Percentiles rank a stretch among this genome's conserved stretches.
phyloP scores from a whole-genome alignment of 2,113 vertebrate species.

The Hippocampus abdominalis region DNA sequence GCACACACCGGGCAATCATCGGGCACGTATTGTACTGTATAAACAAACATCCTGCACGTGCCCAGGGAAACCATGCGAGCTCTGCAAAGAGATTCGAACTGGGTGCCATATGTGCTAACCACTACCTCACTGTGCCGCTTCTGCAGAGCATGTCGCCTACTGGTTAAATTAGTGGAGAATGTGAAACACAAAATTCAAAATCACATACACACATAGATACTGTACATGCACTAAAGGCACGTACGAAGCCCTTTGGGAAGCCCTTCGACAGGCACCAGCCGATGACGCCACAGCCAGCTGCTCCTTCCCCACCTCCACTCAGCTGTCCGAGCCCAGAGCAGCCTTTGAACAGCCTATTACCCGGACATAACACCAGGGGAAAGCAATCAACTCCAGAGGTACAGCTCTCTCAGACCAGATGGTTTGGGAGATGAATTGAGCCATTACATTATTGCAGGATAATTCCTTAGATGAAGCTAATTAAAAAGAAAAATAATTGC shows the following conservation, averaged over 20 bases:
- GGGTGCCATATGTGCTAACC: background rate
- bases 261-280: slow-evolving; percentile 70
- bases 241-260: slow-evolving; percentile 45
- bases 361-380: slow-evolving; percentile 69
- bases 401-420: slow-evolving; percentile 69
- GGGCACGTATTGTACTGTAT: too few relatives aligned
- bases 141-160: background rate
- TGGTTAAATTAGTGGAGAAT: slow-evolving; percentile 4
- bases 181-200: slow-evolving; percentile 12
- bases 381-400: slow-evolving; percentile 74
- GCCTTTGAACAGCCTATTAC: slow-evolving; percentile 77
- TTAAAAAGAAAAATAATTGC: slow-evolving; percentile 73
- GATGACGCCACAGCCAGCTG: slow-evolving; percentile 67
- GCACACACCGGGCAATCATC: too few relatives aligned
- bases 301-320: slow-evolving; percentile 71
- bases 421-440: slow-evolving; percentile 76
- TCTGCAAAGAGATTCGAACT: background rate
- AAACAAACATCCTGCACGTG: too few relatives aligned
- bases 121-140: too few relatives aligned
- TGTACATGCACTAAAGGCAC: slow-evolving; percentile 39
- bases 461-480: slow-evolving; percentile 79
- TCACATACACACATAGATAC: slow-evolving; percentile 17
- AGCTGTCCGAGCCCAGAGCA: slow-evolving; percentile 71
- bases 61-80: background rate
- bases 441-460: slow-evolving; percentile 75